Evolutionary conservation across 1,140 invertebrate genomes (phyloP).

Genomic region (Eufriesea mexicana): DNA sequence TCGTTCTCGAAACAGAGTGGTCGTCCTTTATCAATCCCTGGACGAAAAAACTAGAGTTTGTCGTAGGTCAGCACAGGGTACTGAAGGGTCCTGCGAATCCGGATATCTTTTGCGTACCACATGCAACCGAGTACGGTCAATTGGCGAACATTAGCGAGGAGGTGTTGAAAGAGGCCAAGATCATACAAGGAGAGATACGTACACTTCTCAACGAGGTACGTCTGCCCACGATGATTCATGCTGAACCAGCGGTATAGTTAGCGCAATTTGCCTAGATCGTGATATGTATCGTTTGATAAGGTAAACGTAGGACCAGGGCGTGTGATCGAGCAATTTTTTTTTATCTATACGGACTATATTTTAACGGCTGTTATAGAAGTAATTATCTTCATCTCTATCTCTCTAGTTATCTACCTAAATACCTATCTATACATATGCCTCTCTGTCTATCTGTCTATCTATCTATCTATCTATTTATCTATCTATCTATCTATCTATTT

Average conservation of each 20-base stretch:
- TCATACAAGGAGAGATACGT: slow-evolving; percentile 87
- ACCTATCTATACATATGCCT: no score
- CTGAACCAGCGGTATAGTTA: slow-evolving; percentile 7
- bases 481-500: no score
- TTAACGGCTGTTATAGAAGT: no score
- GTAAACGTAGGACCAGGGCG: slow-evolving; percentile 7
- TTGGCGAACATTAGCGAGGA: slow-evolving; percentile 82
- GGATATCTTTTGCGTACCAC: slow-evolving; percentile 86
- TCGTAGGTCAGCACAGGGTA: slow-evolving; percentile 93
- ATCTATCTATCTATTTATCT: no score
- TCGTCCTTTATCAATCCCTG: slow-evolving; percentile 97
- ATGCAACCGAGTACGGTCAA: slow-evolving; percentile 77
- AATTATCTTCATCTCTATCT: no score
- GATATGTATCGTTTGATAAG: slow-evolving; percentile 18
- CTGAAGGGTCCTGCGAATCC: slow-evolving; percentile 89
- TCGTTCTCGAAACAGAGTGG: slow-evolving; percentile 95
- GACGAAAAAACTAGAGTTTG: slow-evolving; percentile 94
- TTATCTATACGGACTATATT: no score
- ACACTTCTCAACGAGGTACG: slow-evolving; percentile 86
- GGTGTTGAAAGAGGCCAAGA: slow-evolving; percentile 84
- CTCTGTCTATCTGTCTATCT: no score
- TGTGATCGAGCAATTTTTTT: background rate
- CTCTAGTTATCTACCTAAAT: no score
- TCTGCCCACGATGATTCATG: slow-evolving; percentile 19
- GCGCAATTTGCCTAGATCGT: slow-evolving; percentile 15